These are phyloP conservation scores for Brachyalestes nurse DNA, from an alignment of 2,797 vertebrate species.

Conservation along the genomic window DNA sequence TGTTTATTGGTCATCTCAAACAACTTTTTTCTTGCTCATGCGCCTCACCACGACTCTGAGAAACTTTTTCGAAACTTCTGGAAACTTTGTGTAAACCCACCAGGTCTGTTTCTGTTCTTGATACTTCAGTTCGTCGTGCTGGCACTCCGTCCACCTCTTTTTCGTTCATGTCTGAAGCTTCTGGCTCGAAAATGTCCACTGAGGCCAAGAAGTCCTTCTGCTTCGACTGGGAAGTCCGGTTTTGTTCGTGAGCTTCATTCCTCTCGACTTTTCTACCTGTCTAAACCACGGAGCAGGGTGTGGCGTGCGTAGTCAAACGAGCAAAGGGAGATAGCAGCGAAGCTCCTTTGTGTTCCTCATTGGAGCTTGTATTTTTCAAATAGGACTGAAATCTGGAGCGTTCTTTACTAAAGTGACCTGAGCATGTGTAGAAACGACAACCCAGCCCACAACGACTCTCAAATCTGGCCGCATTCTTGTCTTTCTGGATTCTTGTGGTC, in stretches of 20 bases:
- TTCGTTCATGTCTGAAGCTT: conserved; percentile 61
- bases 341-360: too few species aligned
- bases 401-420: too few species aligned
- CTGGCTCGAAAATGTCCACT: background rate
- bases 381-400: too few species aligned
- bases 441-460: too few species aligned
- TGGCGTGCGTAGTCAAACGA: background rate
- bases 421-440: too few species aligned
- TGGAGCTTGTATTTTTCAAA: too few species aligned
- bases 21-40: too few species aligned
- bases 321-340: background rate
- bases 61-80: background rate
- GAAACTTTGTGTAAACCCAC: conserved; percentile 56
- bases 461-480: background rate
- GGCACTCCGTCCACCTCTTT: conserved; percentile 49
- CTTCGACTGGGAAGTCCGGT: background rate
- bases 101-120: conserved; percentile 72
- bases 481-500: too few species aligned
- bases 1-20: too few species aligned
- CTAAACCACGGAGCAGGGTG: conserved; percentile 7
- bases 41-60: background rate
- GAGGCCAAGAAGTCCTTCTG: background rate
- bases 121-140: conserved; percentile 23
- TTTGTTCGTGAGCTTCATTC: background rate
- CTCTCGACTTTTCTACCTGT: background rate